Conservation (phyloP, 2,797 vertebrate species). For the Varecia variegata region DNA sequence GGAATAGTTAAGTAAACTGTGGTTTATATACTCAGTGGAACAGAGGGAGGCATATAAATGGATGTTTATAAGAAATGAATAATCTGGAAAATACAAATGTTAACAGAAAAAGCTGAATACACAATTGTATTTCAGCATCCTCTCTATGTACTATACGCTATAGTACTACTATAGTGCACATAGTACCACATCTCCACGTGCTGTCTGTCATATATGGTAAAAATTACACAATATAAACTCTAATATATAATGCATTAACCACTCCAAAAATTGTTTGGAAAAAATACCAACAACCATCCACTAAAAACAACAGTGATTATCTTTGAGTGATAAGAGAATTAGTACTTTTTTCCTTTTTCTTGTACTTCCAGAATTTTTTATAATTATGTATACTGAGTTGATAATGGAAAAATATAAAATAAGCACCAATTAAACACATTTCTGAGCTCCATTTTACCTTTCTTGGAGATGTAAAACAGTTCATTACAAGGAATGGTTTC, state of each 20-base stretch:
- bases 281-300: background rate
- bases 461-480: background rate
- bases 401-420: background rate
- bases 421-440: background rate
- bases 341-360: background rate
- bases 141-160: background rate
- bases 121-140: background rate
- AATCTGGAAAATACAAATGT: conserved; percentile 54
- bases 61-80: conserved; percentile 30
- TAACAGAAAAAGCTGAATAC: background rate
- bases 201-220: background rate
- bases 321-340: background rate
- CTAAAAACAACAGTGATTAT: background rate
- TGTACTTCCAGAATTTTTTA: conserved; percentile 22
- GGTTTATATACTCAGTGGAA: background rate
- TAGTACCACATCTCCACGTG: background rate
- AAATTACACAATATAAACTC: background rate
- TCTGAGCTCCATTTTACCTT: background rate
- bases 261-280: background rate
- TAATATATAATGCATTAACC: background rate
- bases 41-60: conserved; percentile 12
- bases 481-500: background rate
- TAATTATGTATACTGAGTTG: background rate
- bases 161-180: background rate
- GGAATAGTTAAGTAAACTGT: conserved; percentile 25